Evolutionary conservation across 2,888 invertebrate genomes (phyloP), one percentile per base, ranked within the genome.

Genomic region (Ecdyonurus torrentis): DNA sequence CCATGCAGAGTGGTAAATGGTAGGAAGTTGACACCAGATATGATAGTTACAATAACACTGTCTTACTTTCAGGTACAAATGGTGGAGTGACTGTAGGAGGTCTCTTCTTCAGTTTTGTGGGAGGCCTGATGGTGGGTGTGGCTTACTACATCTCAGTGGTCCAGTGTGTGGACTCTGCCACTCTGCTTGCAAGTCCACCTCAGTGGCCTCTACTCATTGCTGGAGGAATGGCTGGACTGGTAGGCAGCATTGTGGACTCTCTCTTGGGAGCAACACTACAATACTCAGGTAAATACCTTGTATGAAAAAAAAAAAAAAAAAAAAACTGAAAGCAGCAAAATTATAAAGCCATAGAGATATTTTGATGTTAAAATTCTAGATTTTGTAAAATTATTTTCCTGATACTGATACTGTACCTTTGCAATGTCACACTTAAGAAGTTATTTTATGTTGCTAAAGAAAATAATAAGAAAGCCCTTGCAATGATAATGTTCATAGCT

Each of bases 181-280:
- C 79, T 64, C 74, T 87, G 67, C 71, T 76, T 5, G 74, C 79
- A 66, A 82, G 84, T 63, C 84, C 86, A 20, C 80, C 84, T 0
- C 91, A 92, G 71, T 91, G 88, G 88, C 89, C 89, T 1, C 75
- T 92, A 1, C 79, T 93, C 62, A 61, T 86, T 1, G 77, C 84
- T 68, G 91, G 87, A 7, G 84, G 82, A 0, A 68, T 87, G 15
- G 86, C 83, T 50, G 94, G 94, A 1, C 76, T 92, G 5, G 70
- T 88, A 25, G 93, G 93, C 1, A 91, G 91, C 64, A 64, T 90
- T 1, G 76, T 92, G 62, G 93, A 94, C 74, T 93, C 93, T 0
- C 64, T 89, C 25, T 75, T 94, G 55, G 94, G 93, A 59, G 93
- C 91, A 2, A 86, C 87, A 5, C 71, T 91, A 58, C 94, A 94